Conservation (phyloP, 2,113 vertebrate species). For the Neopipo cinnamomea region DNA sequence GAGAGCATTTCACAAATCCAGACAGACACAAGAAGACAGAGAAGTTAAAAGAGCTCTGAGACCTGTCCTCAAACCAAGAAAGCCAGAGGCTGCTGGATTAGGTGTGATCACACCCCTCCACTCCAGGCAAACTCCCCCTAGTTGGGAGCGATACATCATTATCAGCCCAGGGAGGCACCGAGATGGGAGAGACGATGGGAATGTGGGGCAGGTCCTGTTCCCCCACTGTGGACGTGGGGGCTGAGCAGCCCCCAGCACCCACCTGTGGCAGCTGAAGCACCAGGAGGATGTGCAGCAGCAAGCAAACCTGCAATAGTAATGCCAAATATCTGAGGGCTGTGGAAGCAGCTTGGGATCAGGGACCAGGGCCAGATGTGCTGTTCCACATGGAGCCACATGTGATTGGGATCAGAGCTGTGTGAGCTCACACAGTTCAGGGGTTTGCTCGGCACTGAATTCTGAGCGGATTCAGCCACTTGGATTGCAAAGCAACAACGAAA, state of each 20-base stretch:
- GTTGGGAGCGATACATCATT: rapidly evolving
- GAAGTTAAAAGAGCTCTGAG: background rate
- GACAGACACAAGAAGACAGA: background rate
- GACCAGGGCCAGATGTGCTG: rapidly evolving
- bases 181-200: rapidly evolving
- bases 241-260: background rate
- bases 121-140: background rate
- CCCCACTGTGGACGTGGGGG: rapidly evolving
- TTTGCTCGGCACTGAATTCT: background rate
- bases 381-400: rapidly evolving
- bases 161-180: rapidly evolving
- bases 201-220: rapidly evolving
- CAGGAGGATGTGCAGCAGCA: rapidly evolving
- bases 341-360: rapidly evolving
- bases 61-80: background rate
- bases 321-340: rapidly evolving
- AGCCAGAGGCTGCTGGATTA: background rate
- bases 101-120: background rate
- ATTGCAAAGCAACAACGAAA: background rate
- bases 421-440: background rate
- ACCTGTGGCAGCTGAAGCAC: background rate
- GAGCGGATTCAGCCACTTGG: background rate
- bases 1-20: rapidly evolving
- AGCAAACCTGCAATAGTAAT: rapidly evolving
- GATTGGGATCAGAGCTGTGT: background rate